Percentiles rank a stretch among this genome's conserved stretches.
phyloP scores from a whole-genome alignment of 2,797 vertebrate genomes.

The Picus viridis region DNA sequence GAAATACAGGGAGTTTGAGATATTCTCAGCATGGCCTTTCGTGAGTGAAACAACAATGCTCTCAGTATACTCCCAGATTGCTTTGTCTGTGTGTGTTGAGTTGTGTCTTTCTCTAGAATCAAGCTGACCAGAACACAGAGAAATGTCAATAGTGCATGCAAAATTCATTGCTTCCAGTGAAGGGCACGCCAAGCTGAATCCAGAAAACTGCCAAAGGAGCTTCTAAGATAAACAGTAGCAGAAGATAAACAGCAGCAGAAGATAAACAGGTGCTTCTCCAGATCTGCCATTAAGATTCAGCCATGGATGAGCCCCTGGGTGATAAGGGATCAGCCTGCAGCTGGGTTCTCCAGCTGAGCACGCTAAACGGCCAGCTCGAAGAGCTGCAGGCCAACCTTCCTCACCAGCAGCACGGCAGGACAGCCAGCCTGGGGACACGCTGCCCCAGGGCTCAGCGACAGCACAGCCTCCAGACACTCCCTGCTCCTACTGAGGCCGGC shows the following conservation, averaged over 20 bases:
- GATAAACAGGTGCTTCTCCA: constrained; percentile 20
- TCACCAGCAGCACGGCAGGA: fast-evolving
- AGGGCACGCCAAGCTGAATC: neutral
- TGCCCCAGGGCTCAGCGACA: fast-evolving
- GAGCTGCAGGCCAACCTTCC: neutral
- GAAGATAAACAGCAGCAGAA: neutral
- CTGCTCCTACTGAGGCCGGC: fast-evolving
- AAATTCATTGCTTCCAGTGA: neutral
- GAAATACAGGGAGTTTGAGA: neutral
- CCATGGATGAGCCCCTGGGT: neutral
- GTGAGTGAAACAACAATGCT: neutral
- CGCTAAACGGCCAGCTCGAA: fast-evolving
- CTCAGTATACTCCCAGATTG: neutral
- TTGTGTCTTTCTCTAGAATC: neutral
- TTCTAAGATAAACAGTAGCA: neutral
- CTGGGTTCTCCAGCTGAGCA: neutral
- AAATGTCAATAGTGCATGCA: constrained; percentile 23
- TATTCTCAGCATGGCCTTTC: neutral
- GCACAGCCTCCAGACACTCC: fast-evolving
- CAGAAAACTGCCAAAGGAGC: neutral
- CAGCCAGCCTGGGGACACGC: neutral
- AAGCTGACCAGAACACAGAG: constrained; percentile 12
- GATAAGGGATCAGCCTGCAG: neutral
- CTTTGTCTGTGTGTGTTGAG: neutral
- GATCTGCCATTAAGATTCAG: neutral